Conservation (phyloP, 2,888 invertebrate species). For the Chelonus formosanus region DNA sequence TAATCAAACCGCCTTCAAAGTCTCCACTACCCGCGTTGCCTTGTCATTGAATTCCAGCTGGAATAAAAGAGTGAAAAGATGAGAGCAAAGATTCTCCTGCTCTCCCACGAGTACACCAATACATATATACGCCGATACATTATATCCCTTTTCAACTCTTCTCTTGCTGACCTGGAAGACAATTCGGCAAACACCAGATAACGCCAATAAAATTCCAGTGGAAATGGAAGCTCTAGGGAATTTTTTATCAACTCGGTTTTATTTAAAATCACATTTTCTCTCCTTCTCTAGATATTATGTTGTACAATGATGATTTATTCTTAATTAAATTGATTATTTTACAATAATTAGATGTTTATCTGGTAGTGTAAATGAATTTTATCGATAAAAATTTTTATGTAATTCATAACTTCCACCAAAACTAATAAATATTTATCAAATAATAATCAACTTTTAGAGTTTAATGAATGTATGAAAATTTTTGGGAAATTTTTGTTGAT, state of each 20-base stretch:
- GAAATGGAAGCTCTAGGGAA: background rate
- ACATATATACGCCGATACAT: slow-evolving; percentile 20
- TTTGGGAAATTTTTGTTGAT: no score
- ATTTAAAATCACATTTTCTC: slow-evolving; percentile 1
- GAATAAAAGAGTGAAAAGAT: slow-evolving; percentile 19
- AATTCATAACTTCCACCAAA: no score
- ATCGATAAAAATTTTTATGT: no score
- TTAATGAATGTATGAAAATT: no score
- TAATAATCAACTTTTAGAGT: background rate
- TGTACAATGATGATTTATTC: background rate
- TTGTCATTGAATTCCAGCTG: slow-evolving; percentile 34
- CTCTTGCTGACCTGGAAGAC: slow-evolving; percentile 38
- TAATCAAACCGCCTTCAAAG: slow-evolving; percentile 44
- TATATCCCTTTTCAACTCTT: slow-evolving; percentile 32
- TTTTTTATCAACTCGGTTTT: background rate
- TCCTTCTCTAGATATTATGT: background rate
- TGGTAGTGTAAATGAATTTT: no score
- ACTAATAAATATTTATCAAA: background rate
- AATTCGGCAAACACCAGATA: slow-evolving; percentile 40
- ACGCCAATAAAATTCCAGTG: slow-evolving; percentile 22
- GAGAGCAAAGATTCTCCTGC: slow-evolving; percentile 22
- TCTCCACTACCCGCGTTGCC: slow-evolving; percentile 37
- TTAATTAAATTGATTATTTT: no score
- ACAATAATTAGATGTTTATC: no score
- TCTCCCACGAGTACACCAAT: slow-evolving; percentile 14